phyloP scores from a whole-genome alignment of 2,797 vertebrate species.

The Tokudaia tokunoshimensis region DNA sequence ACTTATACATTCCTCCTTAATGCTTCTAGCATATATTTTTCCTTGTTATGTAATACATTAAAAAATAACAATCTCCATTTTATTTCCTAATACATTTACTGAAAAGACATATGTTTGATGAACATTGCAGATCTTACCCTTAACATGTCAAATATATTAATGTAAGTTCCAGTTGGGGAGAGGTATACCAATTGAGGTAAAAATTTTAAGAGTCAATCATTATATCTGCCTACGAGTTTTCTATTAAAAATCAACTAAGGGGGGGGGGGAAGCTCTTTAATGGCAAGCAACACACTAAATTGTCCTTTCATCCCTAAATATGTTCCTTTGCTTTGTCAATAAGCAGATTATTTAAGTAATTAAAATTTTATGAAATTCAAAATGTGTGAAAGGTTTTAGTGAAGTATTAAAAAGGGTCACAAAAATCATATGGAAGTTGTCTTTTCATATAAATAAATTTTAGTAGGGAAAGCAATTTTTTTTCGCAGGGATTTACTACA shows the following conservation, averaged over 20 bases:
- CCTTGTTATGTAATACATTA: not conserved
- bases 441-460: slow-evolving; percentile 26
- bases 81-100: not conserved
- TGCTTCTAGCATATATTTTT: not conserved
- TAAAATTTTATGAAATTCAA: slow-evolving; percentile 29
- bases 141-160: not conserved
- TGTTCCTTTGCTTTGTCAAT: slow-evolving; percentile 21
- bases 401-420: not conserved
- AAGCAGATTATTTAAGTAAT: not conserved
- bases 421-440: not conserved
- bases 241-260: slow-evolving; percentile 40
- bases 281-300: not conserved
- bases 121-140: not conserved
- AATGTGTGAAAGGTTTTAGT: not conserved
- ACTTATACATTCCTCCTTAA: not conserved
- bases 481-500: not conserved
- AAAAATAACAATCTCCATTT: not conserved
- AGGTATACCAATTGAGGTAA: not conserved
- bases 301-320: slow-evolving; percentile 6
- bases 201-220: not conserved
- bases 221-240: not conserved
- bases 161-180: not conserved
- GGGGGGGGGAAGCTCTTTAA: not conserved
- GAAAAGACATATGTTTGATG: slow-evolving; percentile 13
- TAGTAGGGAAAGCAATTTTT: not conserved